Percentiles rank a stretch among this genome's conserved stretches.
phyloP scores from a whole-genome alignment of 2,113 vertebrate genomes.

The Phainopepla nitens region DNA sequence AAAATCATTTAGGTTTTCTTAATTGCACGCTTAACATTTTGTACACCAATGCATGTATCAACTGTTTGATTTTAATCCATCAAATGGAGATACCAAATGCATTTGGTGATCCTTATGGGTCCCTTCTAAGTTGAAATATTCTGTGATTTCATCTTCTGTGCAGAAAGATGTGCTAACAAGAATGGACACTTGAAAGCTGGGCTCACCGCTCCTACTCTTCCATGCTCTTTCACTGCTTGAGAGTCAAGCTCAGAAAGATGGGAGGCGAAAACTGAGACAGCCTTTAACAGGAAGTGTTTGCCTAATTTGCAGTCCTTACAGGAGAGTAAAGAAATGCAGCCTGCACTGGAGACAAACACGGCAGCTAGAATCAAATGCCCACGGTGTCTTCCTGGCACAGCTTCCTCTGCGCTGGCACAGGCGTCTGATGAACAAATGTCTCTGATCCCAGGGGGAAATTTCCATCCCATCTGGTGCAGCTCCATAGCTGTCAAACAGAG shows the following conservation, averaged over 20 bases:
- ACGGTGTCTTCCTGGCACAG: background rate
- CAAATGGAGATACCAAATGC: background rate
- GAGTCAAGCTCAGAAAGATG: background rate
- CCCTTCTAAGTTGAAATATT: background rate
- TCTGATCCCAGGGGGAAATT: background rate
- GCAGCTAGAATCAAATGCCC: background rate
- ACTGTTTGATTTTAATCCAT: background rate
- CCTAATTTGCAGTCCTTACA: background rate
- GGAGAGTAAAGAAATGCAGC: background rate
- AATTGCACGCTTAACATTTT: background rate
- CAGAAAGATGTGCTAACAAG: background rate
- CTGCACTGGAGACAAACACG: background rate
- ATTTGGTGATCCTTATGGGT: background rate
- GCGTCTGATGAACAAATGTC: background rate
- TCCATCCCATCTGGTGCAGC: background rate
- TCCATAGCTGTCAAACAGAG: background rate
- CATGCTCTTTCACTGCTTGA: background rate
- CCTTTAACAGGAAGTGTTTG: background rate
- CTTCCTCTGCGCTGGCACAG: background rate
- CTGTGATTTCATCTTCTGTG: background rate
- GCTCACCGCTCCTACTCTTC: background rate
- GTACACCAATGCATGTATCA: background rate
- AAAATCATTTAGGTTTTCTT: background rate
- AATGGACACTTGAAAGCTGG: background rate
- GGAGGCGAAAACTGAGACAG: background rate